phyloP scores from a whole-genome alignment of 2,888 invertebrate species.

The Mayetiola destructor region DNA sequence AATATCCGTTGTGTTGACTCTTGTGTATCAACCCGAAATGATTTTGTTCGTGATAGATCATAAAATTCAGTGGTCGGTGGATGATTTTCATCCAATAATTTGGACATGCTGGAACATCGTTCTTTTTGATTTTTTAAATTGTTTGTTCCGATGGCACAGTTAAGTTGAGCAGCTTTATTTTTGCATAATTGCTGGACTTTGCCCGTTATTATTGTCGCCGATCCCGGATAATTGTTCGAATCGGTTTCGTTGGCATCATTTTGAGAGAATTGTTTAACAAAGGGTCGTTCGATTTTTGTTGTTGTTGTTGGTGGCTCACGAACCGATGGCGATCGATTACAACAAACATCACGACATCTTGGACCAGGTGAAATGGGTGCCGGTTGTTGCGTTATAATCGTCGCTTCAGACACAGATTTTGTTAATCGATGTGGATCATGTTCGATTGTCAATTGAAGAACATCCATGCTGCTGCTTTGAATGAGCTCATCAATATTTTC shows the following conservation, averaged over 20 bases:
- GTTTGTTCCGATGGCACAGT: conserved; percentile 24
- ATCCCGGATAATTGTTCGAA: not conserved
- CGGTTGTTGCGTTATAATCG: not conserved
- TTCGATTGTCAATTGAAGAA: conserved; percentile 75
- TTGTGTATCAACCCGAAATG: conserved; percentile 53
- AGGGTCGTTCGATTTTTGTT: conserved; percentile 25
- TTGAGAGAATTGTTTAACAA: conserved; percentile 46
- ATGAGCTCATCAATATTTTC: conserved; percentile 65
- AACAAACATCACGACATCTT: not conserved
- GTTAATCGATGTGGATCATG: conserved; percentile 63
- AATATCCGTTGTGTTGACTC: conserved; percentile 52
- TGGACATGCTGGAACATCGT: conserved; percentile 72
- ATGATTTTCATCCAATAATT: conserved; percentile 57
- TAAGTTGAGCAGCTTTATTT: conserved; percentile 36
- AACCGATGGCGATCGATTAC: not conserved
- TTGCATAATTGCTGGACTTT: conserved; percentile 46
- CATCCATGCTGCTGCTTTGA: conserved; percentile 53
- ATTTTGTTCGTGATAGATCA: conserved; percentile 73
- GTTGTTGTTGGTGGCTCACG: not conserved
- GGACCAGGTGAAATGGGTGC: not conserved
- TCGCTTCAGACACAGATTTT: conserved; percentile 19
- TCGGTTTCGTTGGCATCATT: conserved; percentile 23
- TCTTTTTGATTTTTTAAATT: conserved; percentile 51
- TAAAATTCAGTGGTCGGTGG: conserved; percentile 35
- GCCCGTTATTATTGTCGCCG: conserved; percentile 38